Evolutionary conservation across 2,113 vertebrate genomes (phyloP).

Genomic region (Pedetes capensis): DNA sequence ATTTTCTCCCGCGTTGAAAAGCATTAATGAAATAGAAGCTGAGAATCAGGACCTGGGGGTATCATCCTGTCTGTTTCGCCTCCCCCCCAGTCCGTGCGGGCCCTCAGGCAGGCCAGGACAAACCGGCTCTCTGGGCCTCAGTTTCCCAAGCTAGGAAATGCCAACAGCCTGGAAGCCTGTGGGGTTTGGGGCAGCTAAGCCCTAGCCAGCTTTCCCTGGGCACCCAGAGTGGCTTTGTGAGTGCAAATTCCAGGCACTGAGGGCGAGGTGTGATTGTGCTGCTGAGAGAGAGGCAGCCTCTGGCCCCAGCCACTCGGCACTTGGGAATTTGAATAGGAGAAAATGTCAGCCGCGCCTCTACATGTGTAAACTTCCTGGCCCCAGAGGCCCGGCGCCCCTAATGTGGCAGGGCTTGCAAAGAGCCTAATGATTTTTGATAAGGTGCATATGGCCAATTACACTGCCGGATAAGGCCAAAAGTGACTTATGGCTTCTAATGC

Average conservation of each 20-base stretch:
- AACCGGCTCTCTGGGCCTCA: neutral
- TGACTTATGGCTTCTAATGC: slow-evolving; percentile 88
- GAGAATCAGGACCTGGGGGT: neutral
- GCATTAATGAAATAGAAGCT: neutral
- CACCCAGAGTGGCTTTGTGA: slow-evolving; percentile 57
- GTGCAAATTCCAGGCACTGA: neutral
- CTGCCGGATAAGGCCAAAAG: slow-evolving; percentile 77
- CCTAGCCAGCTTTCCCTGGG: neutral
- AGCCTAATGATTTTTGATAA: slow-evolving; percentile 84
- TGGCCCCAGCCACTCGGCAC: slow-evolving; percentile 62
- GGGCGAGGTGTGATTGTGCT: neutral
- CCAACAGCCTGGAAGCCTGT: neutral
- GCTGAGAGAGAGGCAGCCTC: neutral
- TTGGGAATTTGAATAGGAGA: slow-evolving; percentile 83
- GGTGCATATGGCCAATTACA: slow-evolving; percentile 82
- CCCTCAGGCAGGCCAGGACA: neutral
- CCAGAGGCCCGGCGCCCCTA: slow-evolving; percentile 48
- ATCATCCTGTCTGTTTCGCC: neutral
- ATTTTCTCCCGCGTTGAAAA: slow-evolving; percentile 11
- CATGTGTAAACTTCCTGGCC: slow-evolving; percentile 76
- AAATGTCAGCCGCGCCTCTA: slow-evolving; percentile 75
- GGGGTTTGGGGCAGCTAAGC: neutral
- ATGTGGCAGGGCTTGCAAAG: slow-evolving; percentile 72
- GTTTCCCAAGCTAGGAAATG: slow-evolving; percentile 42
- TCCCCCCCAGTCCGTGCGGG: neutral